Conservation (phyloP, 2,113 vertebrate species). For the Protomyctophum bolini region DNA sequence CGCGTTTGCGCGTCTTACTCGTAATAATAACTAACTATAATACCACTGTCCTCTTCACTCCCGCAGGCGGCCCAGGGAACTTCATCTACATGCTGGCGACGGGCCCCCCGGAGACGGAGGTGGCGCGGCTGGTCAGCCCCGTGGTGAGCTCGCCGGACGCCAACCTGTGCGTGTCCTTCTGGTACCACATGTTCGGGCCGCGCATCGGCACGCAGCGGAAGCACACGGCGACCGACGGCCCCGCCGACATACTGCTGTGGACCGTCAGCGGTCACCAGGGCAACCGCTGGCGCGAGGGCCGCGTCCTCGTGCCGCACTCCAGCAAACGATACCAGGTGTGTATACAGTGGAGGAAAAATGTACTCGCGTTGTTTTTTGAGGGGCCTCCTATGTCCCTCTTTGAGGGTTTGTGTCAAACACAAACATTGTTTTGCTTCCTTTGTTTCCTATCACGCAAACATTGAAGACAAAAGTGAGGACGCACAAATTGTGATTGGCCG, state of each 20-base stretch:
- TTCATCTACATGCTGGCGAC: constrained; percentile 95
- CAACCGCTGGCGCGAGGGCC: constrained; percentile 93
- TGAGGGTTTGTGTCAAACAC: too few species aligned
- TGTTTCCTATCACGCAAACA: too few species aligned
- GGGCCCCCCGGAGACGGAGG: constrained; percentile 87
- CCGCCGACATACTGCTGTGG: constrained; percentile 86
- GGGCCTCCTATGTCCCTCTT: too few species aligned
- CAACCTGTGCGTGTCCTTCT: constrained; percentile 94
- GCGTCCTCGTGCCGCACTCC: constrained; percentile 89
- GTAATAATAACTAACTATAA: neutral
- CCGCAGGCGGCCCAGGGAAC: constrained; percentile 89
- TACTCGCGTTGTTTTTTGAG: too few species aligned
- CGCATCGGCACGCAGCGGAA: constrained; percentile 91
- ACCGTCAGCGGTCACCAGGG: constrained; percentile 90
- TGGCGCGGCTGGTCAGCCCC: constrained; percentile 91
- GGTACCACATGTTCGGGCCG: constrained; percentile 95
- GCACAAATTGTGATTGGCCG: too few species aligned
- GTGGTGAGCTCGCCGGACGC: constrained; percentile 81
- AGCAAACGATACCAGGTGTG: constrained; percentile 90
- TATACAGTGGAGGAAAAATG: too few species aligned
- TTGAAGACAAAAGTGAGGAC: too few species aligned
- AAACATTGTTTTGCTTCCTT: too few species aligned
- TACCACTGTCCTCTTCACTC: neutral
- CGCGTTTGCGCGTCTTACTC: too few species aligned
- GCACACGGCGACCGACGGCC: constrained; percentile 77